Evolutionary conservation across 2,797 vertebrate species (phyloP), one percentile per base, ranked within the genome.

Genomic region (Phataginus tricuspis): DNA sequence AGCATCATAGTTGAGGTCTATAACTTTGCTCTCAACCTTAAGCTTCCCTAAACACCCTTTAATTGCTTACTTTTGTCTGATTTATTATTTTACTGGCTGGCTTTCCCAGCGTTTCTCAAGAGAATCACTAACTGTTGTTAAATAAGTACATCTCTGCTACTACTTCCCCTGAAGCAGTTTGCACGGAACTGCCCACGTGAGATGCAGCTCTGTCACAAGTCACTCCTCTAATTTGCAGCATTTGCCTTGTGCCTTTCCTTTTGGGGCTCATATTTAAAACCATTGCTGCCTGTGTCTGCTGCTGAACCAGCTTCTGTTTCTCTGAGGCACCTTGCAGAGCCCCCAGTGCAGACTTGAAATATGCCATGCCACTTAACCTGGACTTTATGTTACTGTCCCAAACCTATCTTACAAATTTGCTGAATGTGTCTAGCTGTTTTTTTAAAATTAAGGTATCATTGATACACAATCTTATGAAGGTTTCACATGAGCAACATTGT

Each of bases 21-120:
- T 78, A 42, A 34, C 39, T 72, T 87, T 79, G 57, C 51, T 45
- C 23, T 63, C 29, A 37, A 12, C 27, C n/a, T 27, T 53, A 1
- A 25, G 2, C 64, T 72, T 68, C 9, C 45, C 31, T 64, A 51
- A 42, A 34, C 4, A 29, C 16, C 42, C 27, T 37, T 74, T 25
- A 39, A 10, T 69, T 91, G 34, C 59, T 88, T 39, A 2, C 31
- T 83, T 92, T 83, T 29, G 6, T 84, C 95, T 75, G n/a, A 63
- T 95, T 63, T 42, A 11, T 87, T 68, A 59, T 64, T 90, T 72
- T 63, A 6, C 31, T 34, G 25, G 19, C 23, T n/a, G 34, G 51
- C 31, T 86, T 84, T 93, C 77, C 86, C 31, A 12, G 45, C 61
- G 51, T 89, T 64, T 80, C 72, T 91, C 16, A 18, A 39, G 83